These are phyloP conservation scores for Rhagonycha fulva DNA, from an alignment of 2,888 invertebrate genomes.

Conservation along the genomic window DNA sequence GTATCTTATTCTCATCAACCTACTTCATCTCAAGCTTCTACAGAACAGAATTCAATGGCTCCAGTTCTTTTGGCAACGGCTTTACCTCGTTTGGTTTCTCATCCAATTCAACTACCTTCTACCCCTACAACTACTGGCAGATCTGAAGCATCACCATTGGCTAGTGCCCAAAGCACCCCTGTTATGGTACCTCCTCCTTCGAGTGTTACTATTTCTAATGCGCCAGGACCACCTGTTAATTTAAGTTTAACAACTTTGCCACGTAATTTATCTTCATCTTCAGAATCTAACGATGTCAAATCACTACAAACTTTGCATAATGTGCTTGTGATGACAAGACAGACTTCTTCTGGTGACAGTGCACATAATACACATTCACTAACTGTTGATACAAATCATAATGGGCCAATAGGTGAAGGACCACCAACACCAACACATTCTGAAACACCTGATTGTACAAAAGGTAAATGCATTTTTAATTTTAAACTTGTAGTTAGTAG, in stretches of 20 bases:
- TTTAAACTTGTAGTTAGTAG: neutral
- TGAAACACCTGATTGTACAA: conserved; percentile 68
- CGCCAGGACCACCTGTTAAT: conserved; percentile 55
- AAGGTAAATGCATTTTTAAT: conserved; percentile 58
- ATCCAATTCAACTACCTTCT: conserved; percentile 52
- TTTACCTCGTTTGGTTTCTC: conserved; percentile 66
- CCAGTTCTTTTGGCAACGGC: conserved; percentile 71
- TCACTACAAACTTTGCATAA: conserved; percentile 41
- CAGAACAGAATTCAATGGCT: conserved; percentile 47
- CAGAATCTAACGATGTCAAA: conserved; percentile 43
- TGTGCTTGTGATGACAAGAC: conserved; percentile 34
- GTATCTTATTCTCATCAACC: conserved; percentile 64
- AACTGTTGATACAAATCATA: conserved; percentile 59
- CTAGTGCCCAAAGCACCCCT: conserved; percentile 42
- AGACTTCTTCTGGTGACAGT: conserved; percentile 41
- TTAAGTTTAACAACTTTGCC: conserved; percentile 58
- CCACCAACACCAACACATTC: conserved; percentile 81
- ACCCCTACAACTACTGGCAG: conserved; percentile 48
- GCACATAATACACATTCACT: conserved; percentile 53
- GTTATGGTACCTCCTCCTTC: conserved; percentile 48
- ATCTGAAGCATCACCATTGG: conserved; percentile 44
- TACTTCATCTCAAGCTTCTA: conserved; percentile 34
- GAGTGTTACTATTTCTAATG: conserved; percentile 56
- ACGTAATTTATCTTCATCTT: conserved; percentile 53
- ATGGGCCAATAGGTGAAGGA: conserved; percentile 58